phyloP scores from a whole-genome alignment of 2,888 invertebrate genomes.

The Leptogaster cylindrica region DNA sequence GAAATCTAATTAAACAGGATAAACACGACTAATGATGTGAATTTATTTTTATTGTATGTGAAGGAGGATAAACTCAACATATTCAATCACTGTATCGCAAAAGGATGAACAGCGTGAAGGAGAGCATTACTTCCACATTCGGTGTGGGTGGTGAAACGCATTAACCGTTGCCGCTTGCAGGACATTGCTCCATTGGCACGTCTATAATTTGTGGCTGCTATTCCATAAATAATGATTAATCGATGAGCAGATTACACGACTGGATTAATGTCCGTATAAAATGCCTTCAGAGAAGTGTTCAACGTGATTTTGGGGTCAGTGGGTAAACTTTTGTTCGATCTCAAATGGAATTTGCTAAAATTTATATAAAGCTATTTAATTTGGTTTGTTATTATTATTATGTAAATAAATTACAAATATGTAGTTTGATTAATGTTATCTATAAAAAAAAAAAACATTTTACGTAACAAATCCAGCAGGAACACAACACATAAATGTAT shows the following conservation, averaged over 20 bases:
- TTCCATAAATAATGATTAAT: conserved; percentile 45
- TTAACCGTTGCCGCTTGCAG: background rate
- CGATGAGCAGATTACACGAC: conserved; percentile 43
- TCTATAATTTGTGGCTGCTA: conserved; percentile 41
- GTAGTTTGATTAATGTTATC: no score
- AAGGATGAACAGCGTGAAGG: background rate
- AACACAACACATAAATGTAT: no score
- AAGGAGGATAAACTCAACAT: background rate
- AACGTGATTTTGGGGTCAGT: conserved; percentile 8
- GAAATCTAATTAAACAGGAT: conserved; percentile 37
- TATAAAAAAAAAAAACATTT: no score
- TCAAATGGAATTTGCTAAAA: no score
- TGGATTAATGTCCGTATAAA: conserved; percentile 43
- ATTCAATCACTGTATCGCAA: background rate
- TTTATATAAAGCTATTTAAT: no score
- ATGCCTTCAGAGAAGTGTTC: conserved; percentile 29
- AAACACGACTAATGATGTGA: conserved; percentile 23
- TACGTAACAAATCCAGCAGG: no score
- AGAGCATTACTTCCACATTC: background rate
- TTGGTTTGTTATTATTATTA: no score
- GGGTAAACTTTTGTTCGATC: conserved; percentile 10
- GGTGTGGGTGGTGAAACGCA: background rate
- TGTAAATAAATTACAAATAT: no score
- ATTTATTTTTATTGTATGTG: conserved; percentile 37
- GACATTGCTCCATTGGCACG: conserved; percentile 13